Base-by-base conservation (phyloP, 1,140 invertebrate species). In the Leptinotarsa texana region DNA sequence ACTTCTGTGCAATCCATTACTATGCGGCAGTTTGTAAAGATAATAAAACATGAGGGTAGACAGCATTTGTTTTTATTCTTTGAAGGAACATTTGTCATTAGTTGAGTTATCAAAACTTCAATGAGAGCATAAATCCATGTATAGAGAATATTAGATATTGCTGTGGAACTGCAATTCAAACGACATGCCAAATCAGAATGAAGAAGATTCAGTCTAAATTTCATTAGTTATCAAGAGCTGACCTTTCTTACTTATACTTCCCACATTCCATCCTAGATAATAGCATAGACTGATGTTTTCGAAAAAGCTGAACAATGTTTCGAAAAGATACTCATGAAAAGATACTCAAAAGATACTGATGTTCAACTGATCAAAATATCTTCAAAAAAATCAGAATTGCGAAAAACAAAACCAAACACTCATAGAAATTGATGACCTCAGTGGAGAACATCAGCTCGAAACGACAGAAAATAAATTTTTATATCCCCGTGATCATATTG, bases 1-100 rank as follows among this genome's bases (percentile, higher is more conserved):
- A 79, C 42, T 75, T 79, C 78, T 51, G 73, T 77, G 47, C 78
- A 79, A 73, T 79, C 73, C n/a, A 79, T 13, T 6, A 79, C 21
- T 24, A 79, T 75, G 24, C 74, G 42, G 62, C 78, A 79, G 65
- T 79, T 79, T 61, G 73, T 77, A 61, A 78, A 79, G 6, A 61
- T 63, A 67, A 33, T 74, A 69, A 77, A 78, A 67, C 63, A 63
- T 18, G 24, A 63, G 5, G 77, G 77, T 27, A 76, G 33, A 47
- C 75, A 78, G n/a, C 57, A 57, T 68, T 71, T 33, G 63, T 78
- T 78, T 68, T 69, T 69, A 33, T 73, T 69, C 63, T 71, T 21
- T 17, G 65, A 69, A 24, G 77, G 74, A 57, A 75, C 72, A 63
- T 63, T 63, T 63, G 63, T 63, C 63, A 63, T 63, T 63, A 63